Conservation (phyloP, 2,797 vertebrate genomes). For the Chelmon rostratus region DNA sequence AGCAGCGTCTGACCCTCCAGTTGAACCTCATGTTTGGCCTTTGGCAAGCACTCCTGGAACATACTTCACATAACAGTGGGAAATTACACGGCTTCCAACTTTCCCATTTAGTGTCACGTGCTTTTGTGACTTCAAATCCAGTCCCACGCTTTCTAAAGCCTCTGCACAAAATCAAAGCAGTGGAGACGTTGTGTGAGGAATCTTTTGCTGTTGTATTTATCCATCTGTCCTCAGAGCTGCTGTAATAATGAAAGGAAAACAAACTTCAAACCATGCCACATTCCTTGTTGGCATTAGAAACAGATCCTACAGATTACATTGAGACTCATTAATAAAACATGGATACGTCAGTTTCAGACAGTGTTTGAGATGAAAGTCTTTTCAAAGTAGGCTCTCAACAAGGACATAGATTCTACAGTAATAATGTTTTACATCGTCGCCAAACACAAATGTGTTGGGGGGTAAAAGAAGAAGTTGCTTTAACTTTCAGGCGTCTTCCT, state of each 20-base stretch:
- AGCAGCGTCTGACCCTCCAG: constrained; percentile 38
- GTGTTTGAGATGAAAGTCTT: constrained; percentile 7
- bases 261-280: background rate
- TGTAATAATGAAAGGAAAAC: constrained; percentile 7
- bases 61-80: constrained; percentile 39
- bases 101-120: constrained; percentile 21
- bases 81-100: constrained; percentile 11
- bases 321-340: constrained; percentile 22
- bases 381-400: background rate
- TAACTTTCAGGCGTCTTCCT: constrained; percentile 24
- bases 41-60: constrained; percentile 50
- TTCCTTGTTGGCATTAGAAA: constrained; percentile 23
- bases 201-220: background rate
- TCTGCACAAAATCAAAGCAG: background rate
- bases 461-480: constrained; percentile 14
- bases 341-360: background rate
- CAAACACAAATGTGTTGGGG: constrained; percentile 16
- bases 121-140: constrained; percentile 10
- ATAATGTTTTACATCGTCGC: background rate
- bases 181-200: background rate
- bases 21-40: constrained; percentile 58
- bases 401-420: background rate
- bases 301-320: constrained; percentile 7
- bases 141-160: background rate
- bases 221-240: background rate